Evolutionary conservation across 2,113 vertebrate species (phyloP).

Genomic region (Corapipo altera): DNA sequence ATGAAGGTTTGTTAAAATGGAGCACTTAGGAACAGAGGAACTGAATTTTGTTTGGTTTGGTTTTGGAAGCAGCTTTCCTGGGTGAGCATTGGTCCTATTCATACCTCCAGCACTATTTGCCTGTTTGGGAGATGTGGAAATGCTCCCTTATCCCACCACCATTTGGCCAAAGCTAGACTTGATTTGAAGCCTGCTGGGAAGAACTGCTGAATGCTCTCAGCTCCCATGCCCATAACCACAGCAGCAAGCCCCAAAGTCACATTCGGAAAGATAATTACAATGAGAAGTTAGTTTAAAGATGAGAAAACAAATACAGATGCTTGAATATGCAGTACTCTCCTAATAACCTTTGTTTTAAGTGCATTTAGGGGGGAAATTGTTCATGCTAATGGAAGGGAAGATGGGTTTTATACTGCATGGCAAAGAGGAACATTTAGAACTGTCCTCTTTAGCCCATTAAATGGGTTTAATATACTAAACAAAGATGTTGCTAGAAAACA

Average conservation of each 20-base stretch:
- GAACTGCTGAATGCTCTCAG: neutral
- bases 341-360: conserved; percentile 69
- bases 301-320: conserved; percentile 61
- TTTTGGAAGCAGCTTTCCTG: neutral
- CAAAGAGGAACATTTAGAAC: conserved; percentile 57
- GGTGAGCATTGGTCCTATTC: neutral
- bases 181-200: conserved; percentile 19
- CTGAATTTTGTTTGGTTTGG: neutral
- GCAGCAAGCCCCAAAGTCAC: conserved; percentile 25
- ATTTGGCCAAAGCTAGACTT: neutral
- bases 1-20: conserved; percentile 22
- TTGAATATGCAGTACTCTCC: conserved; percentile 59
- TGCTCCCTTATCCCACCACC: neutral
- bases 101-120: neutral
- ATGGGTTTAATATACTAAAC: conserved; percentile 65
- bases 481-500: conserved; percentile 55
- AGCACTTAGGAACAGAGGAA: neutral
- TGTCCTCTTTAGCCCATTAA: conserved; percentile 59
- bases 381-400: conserved; percentile 67
- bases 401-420: conserved; percentile 64
- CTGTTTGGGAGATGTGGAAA: neutral
- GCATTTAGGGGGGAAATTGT: conserved; percentile 67
- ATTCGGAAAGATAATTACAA: conserved; percentile 49
- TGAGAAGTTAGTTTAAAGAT: conserved; percentile 48
- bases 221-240: neutral